Percentiles rank a stretch among this genome's conserved stretches.
Evolutionary conservation across 2,797 vertebrate genomes (phyloP).

Genomic region (Enteromius trimaculatus): DNA sequence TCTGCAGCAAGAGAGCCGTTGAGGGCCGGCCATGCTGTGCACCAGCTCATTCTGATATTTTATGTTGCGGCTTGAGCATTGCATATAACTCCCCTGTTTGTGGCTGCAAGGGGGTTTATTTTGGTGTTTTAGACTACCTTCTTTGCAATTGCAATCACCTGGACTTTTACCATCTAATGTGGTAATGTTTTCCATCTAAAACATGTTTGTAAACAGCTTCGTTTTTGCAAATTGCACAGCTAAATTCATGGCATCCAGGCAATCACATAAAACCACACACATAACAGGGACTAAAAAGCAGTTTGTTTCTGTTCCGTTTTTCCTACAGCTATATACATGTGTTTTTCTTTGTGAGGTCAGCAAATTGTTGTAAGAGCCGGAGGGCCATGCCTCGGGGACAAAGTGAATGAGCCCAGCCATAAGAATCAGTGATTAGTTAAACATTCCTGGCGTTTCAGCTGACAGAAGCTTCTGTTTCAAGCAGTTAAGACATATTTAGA

Average conservation of each 20-base stretch:
- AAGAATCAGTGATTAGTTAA: slow-evolving; percentile 19
- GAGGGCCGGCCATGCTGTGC: slow-evolving; percentile 59
- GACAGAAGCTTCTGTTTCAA: neutral
- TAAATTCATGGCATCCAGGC: slow-evolving; percentile 18
- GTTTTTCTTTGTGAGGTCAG: slow-evolving; percentile 21
- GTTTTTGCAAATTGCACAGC: neutral
- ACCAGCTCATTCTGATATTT: slow-evolving; percentile 62
- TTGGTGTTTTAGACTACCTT: slow-evolving; percentile 15
- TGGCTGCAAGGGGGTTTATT: slow-evolving; percentile 25
- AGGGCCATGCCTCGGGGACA: slow-evolving; percentile 11
- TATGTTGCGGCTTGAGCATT: slow-evolving; percentile 51
- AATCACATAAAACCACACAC: neutral
- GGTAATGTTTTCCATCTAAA: neutral
- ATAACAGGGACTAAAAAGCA: neutral
- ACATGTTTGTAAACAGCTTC: neutral
- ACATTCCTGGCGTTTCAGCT: neutral
- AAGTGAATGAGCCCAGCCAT: slow-evolving; percentile 4
- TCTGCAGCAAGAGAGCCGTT: slow-evolving; percentile 64
- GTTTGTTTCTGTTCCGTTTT: neutral
- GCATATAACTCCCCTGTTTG: slow-evolving; percentile 59
- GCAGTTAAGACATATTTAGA: neutral
- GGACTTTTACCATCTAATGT: neutral
- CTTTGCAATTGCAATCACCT: slow-evolving; percentile 12
- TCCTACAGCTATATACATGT: slow-evolving; percentile 10
- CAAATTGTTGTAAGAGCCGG: slow-evolving; percentile 7